Percentiles rank a stretch among this genome's conserved stretches.
These are phyloP conservation scores for Bos taurus DNA, from an alignment of 2,113 vertebrate genomes.

Conservation along the genomic window DNA sequence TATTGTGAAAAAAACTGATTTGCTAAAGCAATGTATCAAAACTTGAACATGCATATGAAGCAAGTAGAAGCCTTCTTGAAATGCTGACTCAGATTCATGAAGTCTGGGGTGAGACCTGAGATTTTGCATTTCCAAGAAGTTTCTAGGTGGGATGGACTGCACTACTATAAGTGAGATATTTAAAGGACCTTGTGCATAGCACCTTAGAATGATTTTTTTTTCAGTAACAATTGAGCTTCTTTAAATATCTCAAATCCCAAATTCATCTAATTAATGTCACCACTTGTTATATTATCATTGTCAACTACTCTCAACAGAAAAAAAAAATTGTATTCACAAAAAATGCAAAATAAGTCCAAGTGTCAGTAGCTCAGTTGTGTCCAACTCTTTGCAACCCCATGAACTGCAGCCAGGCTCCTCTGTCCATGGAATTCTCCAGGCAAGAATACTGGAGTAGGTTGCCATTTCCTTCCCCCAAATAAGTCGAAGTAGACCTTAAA, in stretches of 20 bases:
- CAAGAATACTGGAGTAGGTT: not conserved
- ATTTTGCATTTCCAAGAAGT: not conserved
- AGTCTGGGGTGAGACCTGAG: not conserved
- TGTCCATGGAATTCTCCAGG: not conserved
- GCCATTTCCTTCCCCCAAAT: not conserved
- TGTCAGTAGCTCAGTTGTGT: not conserved
- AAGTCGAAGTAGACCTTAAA: not conserved
- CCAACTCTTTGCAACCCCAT: not conserved
- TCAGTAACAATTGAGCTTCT: not conserved
- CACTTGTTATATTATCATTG: not conserved
- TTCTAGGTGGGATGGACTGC: not conserved
- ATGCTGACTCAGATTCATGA: not conserved
- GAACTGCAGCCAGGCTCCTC: not conserved
- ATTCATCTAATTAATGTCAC: not conserved
- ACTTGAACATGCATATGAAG: not conserved
- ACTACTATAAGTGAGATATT: accelerated
- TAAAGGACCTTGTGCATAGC: too few relatives aligned
- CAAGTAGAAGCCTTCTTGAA: not conserved
- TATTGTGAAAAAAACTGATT: not conserved
- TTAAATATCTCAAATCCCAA: not conserved
- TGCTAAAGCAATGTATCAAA: not conserved
- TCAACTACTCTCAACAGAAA: not conserved
- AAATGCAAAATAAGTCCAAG: not conserved
- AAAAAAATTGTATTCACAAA: not conserved
- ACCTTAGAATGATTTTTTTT: not conserved